These are phyloP conservation scores for Acanthaster planci DNA, from an alignment of 35 echinoderm and acorn worm species.

Conservation along the genomic window DNA sequence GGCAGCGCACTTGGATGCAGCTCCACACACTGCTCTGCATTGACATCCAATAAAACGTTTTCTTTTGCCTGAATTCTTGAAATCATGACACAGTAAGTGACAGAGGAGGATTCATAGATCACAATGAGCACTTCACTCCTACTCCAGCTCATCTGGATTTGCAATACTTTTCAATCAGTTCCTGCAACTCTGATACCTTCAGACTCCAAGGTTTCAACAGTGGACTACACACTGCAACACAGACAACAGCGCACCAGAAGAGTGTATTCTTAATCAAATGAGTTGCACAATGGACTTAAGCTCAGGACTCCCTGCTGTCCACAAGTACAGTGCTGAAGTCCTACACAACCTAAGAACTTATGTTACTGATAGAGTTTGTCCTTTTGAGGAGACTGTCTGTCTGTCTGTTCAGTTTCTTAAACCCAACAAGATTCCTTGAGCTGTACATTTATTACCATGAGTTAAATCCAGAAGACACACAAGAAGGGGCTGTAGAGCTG, in stretches of 20 bases:
- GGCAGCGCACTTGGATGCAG: no score
- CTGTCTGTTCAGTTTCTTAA: no score
- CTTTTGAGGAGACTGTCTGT: background rate
- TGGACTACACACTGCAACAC: no score
- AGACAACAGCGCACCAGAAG: background rate
- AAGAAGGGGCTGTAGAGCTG: background rate
- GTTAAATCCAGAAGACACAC: background rate
- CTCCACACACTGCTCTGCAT: no score
- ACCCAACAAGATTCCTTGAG: no score
- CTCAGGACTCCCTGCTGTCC: background rate
- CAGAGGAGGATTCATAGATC: no score
- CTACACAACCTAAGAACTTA: background rate
- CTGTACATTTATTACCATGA: background rate
- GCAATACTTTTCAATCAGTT: background rate
- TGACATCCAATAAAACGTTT: no score
- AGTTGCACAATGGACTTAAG: background rate
- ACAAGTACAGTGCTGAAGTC: slow-evolving; percentile 1
- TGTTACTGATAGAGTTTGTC: background rate
- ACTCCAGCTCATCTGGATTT: slow-evolving; percentile 1
- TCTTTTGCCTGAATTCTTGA: no score
- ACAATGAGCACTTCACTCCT: background rate
- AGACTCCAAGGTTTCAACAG: background rate
- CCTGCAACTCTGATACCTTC: background rate
- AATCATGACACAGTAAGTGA: no score
- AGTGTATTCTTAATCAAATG: background rate